Evolutionary conservation across 2,888 invertebrate genomes (phyloP), one percentile per base, ranked within the genome.

Genomic region (Orthonychiurus folsomi): DNA sequence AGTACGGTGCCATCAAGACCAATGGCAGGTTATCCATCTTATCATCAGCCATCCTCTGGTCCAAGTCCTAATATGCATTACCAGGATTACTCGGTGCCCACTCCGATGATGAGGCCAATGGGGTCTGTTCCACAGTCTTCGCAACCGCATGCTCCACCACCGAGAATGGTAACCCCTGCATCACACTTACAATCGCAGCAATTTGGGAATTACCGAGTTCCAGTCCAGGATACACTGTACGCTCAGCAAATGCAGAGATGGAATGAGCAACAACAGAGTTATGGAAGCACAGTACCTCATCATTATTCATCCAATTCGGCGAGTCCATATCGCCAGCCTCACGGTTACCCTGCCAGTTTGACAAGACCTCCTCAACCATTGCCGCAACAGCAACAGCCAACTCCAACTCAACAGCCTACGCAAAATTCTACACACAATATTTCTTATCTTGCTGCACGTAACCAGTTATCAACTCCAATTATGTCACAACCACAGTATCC

Each of bases 231-330:
- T 50, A 37, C 37, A 9, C 60, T 71, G 67, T 71, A 71, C 61
- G 66, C 69, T 25, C 72, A 72, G 62, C 72, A 72, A 63, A 56
- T 71, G 60, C 70, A 69, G 52, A 59, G 72, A 28, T 70, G 70
- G 70, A 69, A 68, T 61, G 69, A 72, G 23, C 70, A 70, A 60
- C 37, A 37, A 15, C 68, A 69, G 57, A 75, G 76, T 68, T 76
- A 76, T 74, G 77, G 77, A 70, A 64, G 62, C 61, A 78, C 78
- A 75, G 73, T 76, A 71, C 72, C 73, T 5, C 69, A 73, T 65
- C 68, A 68, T 37, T 71, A 69, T 63, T 69, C 72, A 27, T 64
- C 72, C 2, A 71, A 69, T 63, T 66, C 72, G 47, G 66, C 70
- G 12, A 64, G 66, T 20, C 64, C 64, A 15, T 72, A 72, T 60